phyloP scores from a whole-genome alignment of 1,140 invertebrate genomes.

The Penaeus vannamei region DNA sequence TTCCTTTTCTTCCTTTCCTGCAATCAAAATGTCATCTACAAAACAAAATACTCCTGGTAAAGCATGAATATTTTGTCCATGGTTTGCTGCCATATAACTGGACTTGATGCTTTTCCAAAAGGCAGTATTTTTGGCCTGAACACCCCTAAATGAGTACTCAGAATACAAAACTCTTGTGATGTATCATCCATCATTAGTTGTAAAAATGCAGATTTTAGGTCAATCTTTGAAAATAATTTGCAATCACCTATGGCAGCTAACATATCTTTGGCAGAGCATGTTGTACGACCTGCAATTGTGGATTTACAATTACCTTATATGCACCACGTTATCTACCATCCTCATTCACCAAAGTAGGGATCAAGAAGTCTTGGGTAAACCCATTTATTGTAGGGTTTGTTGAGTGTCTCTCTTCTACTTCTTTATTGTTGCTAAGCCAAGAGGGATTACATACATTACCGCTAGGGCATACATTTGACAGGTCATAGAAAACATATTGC shows the following conservation, averaged over 20 bases:
- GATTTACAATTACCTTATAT: conserved; percentile 72
- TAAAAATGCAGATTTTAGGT: conserved; percentile 70
- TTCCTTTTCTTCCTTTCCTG: background rate
- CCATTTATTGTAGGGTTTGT: too few relatives aligned
- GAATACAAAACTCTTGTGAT: conserved; percentile 67
- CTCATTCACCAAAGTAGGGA: too few relatives aligned
- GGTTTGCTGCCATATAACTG: background rate
- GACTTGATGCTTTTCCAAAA: conserved; percentile 14
- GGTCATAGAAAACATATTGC: too few relatives aligned
- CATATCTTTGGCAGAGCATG: conserved; percentile 71
- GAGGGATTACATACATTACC: too few relatives aligned
- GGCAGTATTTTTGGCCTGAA: conserved; percentile 28
- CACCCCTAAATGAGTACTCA: conserved; percentile 6
- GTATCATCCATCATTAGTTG: conserved; percentile 69
- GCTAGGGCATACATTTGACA: too few relatives aligned
- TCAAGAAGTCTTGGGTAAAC: too few relatives aligned
- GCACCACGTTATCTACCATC: conserved; percentile 70
- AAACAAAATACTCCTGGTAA: conserved; percentile 23
- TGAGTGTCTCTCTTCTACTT: too few relatives aligned
- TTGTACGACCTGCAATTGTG: conserved; percentile 68
- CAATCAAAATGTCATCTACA: background rate
- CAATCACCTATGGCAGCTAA: conserved; percentile 69
- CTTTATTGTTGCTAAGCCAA: too few relatives aligned
- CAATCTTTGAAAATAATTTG: conserved; percentile 69
- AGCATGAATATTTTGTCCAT: conserved; percentile 2